phyloP scores from a whole-genome alignment of 2,797 vertebrate species.

The Protosalanx chinensis region DNA sequence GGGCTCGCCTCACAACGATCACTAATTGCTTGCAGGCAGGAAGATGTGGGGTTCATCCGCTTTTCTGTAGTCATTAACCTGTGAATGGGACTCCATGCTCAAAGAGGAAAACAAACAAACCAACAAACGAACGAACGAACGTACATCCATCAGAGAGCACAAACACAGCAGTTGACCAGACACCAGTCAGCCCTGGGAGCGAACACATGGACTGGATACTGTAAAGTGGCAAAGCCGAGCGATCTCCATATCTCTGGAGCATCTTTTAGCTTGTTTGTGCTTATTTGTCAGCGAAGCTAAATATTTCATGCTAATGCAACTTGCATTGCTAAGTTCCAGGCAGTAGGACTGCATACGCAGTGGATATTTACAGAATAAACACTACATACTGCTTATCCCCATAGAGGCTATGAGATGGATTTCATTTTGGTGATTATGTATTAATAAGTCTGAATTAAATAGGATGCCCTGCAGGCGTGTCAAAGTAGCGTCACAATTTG shows the following conservation, averaged over 20 bases:
- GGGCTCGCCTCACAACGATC: no score
- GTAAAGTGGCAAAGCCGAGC: not conserved
- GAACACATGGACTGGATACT: not conserved
- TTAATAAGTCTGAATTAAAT: constrained; percentile 1
- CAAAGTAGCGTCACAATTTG: not conserved
- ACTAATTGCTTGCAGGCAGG: no score
- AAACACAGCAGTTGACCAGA: no score
- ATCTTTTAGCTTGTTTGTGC: constrained; percentile 1
- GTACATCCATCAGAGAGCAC: no score
- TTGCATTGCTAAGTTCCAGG: not conserved
- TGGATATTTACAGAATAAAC: not conserved
- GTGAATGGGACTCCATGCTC: no score
- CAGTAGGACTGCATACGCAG: not conserved
- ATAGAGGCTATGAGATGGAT: not conserved
- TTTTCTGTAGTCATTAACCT: no score
- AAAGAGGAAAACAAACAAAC: no score
- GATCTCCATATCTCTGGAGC: not conserved
- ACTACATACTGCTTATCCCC: not conserved
- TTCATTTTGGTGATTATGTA: not conserved
- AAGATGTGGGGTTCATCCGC: no score
- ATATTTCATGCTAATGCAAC: constrained; percentile 5
- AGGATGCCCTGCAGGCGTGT: not conserved
- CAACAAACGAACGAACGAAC: no score
- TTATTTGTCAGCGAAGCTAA: not conserved
- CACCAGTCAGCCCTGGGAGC: not conserved